Conservation (phyloP, 2,113 vertebrate genomes). For the Ceyx cyanopectus region DNA sequence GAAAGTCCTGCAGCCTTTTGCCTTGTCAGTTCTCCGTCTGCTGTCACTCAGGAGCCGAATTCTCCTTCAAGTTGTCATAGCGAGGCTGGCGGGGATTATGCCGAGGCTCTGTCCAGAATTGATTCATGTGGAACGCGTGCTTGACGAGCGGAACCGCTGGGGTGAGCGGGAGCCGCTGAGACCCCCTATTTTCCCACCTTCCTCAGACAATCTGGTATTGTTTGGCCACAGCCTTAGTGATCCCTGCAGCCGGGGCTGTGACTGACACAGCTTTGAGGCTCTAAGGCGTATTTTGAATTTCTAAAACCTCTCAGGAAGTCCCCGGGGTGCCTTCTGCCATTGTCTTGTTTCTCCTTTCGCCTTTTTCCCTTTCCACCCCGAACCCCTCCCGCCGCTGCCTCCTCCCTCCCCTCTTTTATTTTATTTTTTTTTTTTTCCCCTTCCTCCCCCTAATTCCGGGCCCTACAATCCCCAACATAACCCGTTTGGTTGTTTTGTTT, state of each 20-base stretch:
- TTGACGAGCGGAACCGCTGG: constrained; percentile 80
- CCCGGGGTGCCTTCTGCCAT: constrained; percentile 73
- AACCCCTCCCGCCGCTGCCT: background rate
- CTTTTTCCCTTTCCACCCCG: constrained; percentile 59
- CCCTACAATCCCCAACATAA: background rate
- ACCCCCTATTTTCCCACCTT: constrained; percentile 76
- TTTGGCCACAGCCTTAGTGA: constrained; percentile 63
- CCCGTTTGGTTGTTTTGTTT: background rate
- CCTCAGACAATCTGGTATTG: constrained; percentile 78
- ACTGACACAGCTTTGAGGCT: constrained; percentile 64
- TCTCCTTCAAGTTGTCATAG: constrained; percentile 83
- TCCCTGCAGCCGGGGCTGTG: constrained; percentile 63
- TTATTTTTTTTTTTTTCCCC: background rate
- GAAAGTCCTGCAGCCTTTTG: constrained; percentile 47
- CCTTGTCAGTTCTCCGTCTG: constrained; percentile 68
- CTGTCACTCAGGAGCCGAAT: constrained; percentile 76
- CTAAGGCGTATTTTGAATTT: constrained; percentile 74
- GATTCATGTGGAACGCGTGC: constrained; percentile 83
- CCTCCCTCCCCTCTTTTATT: accelerated
- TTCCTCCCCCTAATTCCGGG: constrained; percentile 7
- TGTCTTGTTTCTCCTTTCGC: constrained; percentile 68
- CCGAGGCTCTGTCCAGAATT: constrained; percentile 78
- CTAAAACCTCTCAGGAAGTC: constrained; percentile 80
- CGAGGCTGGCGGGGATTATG: constrained; percentile 77
- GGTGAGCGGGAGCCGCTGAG: constrained; percentile 71